Evolutionary conservation across 2,888 invertebrate genomes (phyloP), one percentile per base, ranked within the genome.

Genomic region (Stenodera caucasica): DNA sequence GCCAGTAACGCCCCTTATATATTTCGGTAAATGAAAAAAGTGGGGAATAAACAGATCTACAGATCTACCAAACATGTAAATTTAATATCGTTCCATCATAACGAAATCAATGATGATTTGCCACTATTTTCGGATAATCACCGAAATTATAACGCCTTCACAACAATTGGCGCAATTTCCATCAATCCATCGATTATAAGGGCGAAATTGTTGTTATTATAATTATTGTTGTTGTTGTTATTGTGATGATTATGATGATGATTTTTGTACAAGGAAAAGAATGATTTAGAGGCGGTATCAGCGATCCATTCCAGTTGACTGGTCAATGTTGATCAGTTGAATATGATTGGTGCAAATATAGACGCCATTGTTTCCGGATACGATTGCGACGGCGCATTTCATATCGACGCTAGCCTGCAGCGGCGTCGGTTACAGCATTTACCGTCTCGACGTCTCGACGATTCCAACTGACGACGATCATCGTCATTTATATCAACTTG

Each of bases 321-420:
- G 77, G 77, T 68, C 66, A 72, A 45, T 63, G 72, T 60, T 70
- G 70, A 72, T 72, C 70, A 67, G 66, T 65, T 61, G 53, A 60
- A 64, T 70, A 66, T 70, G 73, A 80, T 80, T 80, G 80, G 80
- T 66, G 68, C 70, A 67, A 60, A 68, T 63, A 61, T 64, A 68
- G 80, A 74, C 80, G 80, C 80, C 80, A 80, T 80, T 80, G 80
- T 80, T 78, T 85, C 81, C 82, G 81, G 81, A 63, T 77, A 66
- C 64, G 68, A 75, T 68, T 71, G 78, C 78, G 79, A 64, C 78
- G 79, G 77, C 79, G 79, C 79, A 75, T 69, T 68, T 66, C 63
- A 64, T 83, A 76, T 74, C 82, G 84, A 83, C 81, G 85, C 83
- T 83, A 84, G 85, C 83, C 85, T 84, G 84, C 84, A 84, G 78